Conservation (phyloP, 2,888 invertebrate genomes). For the Aplocera efformata region DNA sequence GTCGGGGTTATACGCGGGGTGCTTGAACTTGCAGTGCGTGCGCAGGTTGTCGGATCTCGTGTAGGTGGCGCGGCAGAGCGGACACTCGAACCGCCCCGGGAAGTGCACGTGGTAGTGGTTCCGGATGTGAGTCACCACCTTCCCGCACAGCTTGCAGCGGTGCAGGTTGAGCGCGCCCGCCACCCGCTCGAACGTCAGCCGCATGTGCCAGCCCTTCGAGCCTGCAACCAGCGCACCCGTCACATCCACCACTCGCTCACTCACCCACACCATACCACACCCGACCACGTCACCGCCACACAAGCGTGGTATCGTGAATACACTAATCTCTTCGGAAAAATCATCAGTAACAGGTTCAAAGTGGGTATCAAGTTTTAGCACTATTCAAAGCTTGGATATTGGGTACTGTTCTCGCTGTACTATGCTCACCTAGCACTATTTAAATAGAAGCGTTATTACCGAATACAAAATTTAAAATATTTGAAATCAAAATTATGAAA, state of each 20-base stretch:
- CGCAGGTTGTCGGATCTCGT: conserved; percentile 95
- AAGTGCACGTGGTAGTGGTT: conserved; percentile 97
- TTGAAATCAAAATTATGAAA: conserved; percentile 45
- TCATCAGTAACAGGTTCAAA: conserved; percentile 13
- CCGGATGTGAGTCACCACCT: conserved; percentile 96
- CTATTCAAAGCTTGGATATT: conserved; percentile 64
- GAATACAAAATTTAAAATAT: conserved; percentile 53
- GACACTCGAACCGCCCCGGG: conserved; percentile 95
- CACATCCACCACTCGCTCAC: conserved; percentile 28
- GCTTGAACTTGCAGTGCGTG: conserved; percentile 96
- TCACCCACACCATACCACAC: neutral
- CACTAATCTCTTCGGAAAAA: conserved; percentile 3
- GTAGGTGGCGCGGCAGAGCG: conserved; percentile 94
- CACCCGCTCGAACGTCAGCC: conserved; percentile 95
- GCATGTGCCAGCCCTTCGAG: conserved; percentile 97
- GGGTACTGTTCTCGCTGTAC: conserved; percentile 61
- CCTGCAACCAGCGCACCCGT: conserved; percentile 86
- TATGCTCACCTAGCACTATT: conserved; percentile 73
- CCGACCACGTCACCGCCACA: too few species aligned
- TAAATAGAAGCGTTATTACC: conserved; percentile 68
- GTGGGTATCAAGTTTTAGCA: conserved; percentile 51
- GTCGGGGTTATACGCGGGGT: conserved; percentile 92
- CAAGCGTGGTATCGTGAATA: conserved; percentile 4
- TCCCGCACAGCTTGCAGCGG: conserved; percentile 96
- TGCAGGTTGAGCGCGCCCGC: conserved; percentile 95